These are phyloP conservation scores for Leucania comma DNA, from an alignment of 2,888 invertebrate genomes.

Conservation along the genomic window DNA sequence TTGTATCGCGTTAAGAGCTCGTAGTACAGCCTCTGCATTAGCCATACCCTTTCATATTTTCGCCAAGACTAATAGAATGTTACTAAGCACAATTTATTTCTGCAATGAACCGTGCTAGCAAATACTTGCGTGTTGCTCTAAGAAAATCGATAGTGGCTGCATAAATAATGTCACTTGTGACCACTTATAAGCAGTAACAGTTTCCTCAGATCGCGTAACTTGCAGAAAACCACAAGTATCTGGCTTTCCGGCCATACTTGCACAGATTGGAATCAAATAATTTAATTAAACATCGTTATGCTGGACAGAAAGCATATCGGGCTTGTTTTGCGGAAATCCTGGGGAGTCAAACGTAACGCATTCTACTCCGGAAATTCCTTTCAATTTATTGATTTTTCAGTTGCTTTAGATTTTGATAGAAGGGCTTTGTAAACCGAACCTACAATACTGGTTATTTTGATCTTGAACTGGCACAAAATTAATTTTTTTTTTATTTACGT, in stretches of 20 bases:
- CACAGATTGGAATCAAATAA: background rate
- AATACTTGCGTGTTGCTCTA: conserved; percentile 12
- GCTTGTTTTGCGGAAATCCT: background rate
- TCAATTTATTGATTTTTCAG: conserved; percentile 2
- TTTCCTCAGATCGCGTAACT: conserved; percentile 14
- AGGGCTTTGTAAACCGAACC: background rate
- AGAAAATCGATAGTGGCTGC: conserved; percentile 43
- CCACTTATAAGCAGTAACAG: conserved; percentile 23
- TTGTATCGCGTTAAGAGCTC: too few relatives aligned
- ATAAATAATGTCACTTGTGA: conserved; percentile 37
- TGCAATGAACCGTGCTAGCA: conserved; percentile 1
- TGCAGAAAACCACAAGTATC: conserved; percentile 17
- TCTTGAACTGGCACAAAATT: too few relatives aligned
- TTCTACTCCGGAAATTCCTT: background rate
- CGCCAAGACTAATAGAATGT: background rate
- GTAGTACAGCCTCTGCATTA: too few relatives aligned
- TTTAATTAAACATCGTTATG: background rate
- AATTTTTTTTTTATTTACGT: too few relatives aligned
- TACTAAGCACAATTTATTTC: conserved; percentile 1
- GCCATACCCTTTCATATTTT: background rate
- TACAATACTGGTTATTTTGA: too few relatives aligned
- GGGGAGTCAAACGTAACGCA: background rate
- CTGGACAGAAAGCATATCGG: background rate
- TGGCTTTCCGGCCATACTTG: conserved; percentile 8
- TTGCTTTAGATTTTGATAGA: background rate